phyloP scores from a whole-genome alignment of 2,113 vertebrate species.

The Guaruba guarouba region DNA sequence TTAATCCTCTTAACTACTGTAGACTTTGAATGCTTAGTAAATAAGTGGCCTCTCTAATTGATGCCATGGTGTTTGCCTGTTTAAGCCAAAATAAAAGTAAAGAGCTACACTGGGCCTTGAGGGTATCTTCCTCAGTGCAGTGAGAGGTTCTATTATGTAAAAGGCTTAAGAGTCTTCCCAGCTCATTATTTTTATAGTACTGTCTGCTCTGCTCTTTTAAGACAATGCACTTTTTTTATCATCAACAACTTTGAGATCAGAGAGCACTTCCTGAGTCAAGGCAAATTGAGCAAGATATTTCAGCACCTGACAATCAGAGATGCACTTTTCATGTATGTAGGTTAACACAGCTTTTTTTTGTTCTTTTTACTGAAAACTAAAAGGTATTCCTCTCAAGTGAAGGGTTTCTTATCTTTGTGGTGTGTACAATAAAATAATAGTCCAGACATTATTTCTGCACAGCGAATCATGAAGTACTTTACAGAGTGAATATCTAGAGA shows the following conservation, averaged over 20 bases:
- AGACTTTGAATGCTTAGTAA: conserved; percentile 64
- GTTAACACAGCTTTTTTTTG: background rate
- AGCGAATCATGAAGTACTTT: background rate
- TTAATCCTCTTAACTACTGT: conserved; percentile 69
- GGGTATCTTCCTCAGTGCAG: conserved; percentile 33
- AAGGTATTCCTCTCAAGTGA: background rate
- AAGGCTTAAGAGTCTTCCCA: conserved; percentile 40
- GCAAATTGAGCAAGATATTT: conserved; percentile 57
- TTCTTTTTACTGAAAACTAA: background rate
- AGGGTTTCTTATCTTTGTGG: background rate
- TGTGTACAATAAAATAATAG: background rate
- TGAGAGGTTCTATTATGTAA: conserved; percentile 26
- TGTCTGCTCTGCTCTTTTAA: conserved; percentile 50
- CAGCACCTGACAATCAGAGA: conserved; percentile 52
- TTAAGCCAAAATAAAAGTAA: conserved; percentile 51
- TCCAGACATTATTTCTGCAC: background rate
- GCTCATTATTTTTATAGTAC: conserved; percentile 59
- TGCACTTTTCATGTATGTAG: background rate
- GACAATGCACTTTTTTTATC: conserved; percentile 45
- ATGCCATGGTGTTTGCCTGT: conserved; percentile 39
- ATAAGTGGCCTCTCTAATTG: conserved; percentile 59
- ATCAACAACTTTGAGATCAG: conserved; percentile 63
- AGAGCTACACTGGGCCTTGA: conserved; percentile 17
- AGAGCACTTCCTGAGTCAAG: conserved; percentile 49
- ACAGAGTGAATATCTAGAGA: background rate